These are phyloP conservation scores for Dolichopus griseipennis DNA, from an alignment of 2,888 invertebrate species.

Conservation along the genomic window DNA sequence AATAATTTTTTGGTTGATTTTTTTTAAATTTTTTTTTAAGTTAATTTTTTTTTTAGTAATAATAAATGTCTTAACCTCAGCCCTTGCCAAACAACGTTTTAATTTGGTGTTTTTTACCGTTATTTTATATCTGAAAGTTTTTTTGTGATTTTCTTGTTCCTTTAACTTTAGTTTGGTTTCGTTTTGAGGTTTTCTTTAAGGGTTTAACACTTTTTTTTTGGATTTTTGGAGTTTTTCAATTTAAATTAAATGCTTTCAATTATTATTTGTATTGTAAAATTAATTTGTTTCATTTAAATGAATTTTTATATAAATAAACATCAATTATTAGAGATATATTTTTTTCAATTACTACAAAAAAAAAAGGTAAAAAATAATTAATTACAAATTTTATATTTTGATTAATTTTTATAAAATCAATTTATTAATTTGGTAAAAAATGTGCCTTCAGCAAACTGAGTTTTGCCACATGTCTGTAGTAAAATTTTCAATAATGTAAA, in stretches of 20 bases:
- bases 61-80: neutral
- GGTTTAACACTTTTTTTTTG: neutral
- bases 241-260: neutral
- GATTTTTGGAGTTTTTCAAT: neutral
- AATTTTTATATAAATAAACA: neutral
- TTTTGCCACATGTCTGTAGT: no score
- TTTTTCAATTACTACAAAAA: no score
- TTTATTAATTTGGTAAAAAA: no score
- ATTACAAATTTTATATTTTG: no score
- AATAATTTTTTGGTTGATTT: conserved; percentile 5
- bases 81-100: neutral
- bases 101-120: neutral
- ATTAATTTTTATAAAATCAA: no score
- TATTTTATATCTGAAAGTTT: neutral
- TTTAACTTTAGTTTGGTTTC: no score
- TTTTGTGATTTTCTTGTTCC: neutral
- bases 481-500: no score
- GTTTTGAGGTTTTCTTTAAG: no score
- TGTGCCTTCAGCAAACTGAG: no score
- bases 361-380: no score
- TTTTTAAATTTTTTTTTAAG: neutral
- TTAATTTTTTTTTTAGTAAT: neutral
- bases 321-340: no score
- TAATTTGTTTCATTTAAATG: neutral
- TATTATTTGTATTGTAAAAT: neutral